Evolutionary conservation across 2,888 invertebrate genomes (phyloP), one percentile per base, ranked within the genome.

Genomic region (Xylophagus ater): DNA sequence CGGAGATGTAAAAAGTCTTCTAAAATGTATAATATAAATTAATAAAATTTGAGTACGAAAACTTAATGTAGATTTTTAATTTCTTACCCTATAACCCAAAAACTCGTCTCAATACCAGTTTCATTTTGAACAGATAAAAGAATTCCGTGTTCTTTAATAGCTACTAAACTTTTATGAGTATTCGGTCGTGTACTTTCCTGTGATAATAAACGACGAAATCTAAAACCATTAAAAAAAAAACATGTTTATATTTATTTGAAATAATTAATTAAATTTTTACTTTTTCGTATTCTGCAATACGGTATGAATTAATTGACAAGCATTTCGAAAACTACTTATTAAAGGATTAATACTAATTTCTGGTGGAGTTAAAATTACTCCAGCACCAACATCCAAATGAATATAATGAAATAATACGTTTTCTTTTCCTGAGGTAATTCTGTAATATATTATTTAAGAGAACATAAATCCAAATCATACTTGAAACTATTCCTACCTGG

Each of bases 91-190:
- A 84, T 73, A 42, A 84, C 83, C 87, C 85, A 87, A 61, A 81
- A 88, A 24, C 67, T 68, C 9, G 70, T 67, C 52, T 75, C 69
- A 51, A 52, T 35, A 47, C 50, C 55, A 5, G 35, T 20, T 53
- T 64, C 51, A 63, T 59, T 52, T 60, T 57, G 48, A 56, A 68
- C 12, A 53, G 60, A 75, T 62, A 85, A 83, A 42, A 88, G 62
- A 49, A 85, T 74, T 3, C 87, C 88, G 51, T 88, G 81, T 54
- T 92, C 92, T 58, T 84, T 85, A 18, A 88, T 78, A 1, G 81
- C 80, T 7, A 82, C 77, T 29, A 85, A 64, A 48, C 80, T 81
- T 41, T 49, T 51, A 26, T 47, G 46, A 10, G 34, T 41, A 34
- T 40, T 59, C 7, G 62, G 60, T 51, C 62, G 66, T 6, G 60